A percentile compares a stretch with the other conserved stretches of the same genome.
phyloP scores from a whole-genome alignment of 2,797 vertebrate genomes.

The Eulemur albifrons region DNA sequence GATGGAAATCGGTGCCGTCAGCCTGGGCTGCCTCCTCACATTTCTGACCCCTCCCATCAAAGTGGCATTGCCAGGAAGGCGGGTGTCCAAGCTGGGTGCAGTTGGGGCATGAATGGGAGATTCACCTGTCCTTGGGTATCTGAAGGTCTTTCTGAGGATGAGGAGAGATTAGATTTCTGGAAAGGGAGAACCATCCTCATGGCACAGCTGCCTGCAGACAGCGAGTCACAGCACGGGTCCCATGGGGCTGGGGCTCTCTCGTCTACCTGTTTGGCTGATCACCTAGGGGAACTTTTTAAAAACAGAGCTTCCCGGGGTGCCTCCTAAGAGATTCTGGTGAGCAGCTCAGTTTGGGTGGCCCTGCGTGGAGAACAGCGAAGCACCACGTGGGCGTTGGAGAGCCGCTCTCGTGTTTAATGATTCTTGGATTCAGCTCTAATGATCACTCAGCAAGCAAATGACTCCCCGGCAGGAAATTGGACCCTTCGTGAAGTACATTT shows the following conservation, averaged over 20 bases:
- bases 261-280: neutral
- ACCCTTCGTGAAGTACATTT: neutral
- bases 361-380: rapidly evolving
- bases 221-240: neutral
- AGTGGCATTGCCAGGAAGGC: neutral
- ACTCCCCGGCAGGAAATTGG: neutral
- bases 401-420: neutral
- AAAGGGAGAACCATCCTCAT: neutral
- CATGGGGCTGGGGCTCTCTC: neutral
- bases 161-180: neutral
- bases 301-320: neutral
- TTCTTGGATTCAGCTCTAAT: neutral
- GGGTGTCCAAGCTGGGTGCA: no score
- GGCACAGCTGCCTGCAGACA: neutral
- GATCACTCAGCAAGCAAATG: neutral
- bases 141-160: neutral
- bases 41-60: rapidly evolving
- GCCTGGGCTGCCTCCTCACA: neutral
- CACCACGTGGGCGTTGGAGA: neutral
- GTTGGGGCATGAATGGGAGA: neutral
- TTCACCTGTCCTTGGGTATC: neutral
- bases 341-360: neutral
- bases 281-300: neutral
- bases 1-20: neutral
- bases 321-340: neutral